phyloP scores from a whole-genome alignment of 2,113 vertebrate genomes.

The Sphaerodactylus townsendi region DNA sequence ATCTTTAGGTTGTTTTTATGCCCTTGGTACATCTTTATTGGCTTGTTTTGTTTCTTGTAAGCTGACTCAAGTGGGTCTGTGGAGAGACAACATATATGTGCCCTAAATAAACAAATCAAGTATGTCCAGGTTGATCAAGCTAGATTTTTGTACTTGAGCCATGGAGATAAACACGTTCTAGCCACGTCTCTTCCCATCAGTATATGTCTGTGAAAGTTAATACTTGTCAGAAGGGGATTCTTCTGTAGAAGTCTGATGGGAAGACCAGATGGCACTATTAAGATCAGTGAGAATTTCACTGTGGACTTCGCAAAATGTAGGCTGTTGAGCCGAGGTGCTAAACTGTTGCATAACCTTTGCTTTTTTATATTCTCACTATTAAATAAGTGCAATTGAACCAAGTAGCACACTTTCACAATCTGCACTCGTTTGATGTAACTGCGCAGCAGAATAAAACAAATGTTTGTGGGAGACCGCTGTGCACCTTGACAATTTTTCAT shows the following conservation, averaged over 20 bases:
- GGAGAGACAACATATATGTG: too few relatives aligned
- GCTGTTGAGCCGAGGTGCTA: neutral
- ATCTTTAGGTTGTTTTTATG: too few relatives aligned
- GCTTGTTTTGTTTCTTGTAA: too few relatives aligned
- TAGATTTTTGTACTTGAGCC: too few relatives aligned
- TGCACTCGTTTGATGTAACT: slow-evolving; percentile 1
- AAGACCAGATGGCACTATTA: neutral
- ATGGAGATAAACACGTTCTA: too few relatives aligned
- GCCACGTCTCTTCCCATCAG: too few relatives aligned
- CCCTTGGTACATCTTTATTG: too few relatives aligned
- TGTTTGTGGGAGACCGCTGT: slow-evolving; percentile 25
- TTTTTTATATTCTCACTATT: neutral
- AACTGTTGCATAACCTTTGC: neutral
- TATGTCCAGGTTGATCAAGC: too few relatives aligned
- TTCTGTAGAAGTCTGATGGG: neutral
- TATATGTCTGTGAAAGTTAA: neutral
- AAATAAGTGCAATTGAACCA: slow-evolving; percentile 17
- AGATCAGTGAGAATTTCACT: neutral
- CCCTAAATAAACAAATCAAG: too few relatives aligned
- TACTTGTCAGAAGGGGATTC: neutral
- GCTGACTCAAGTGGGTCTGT: too few relatives aligned
- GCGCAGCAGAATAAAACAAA: slow-evolving; percentile 44
- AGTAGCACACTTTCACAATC: neutral
- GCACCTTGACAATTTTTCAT: slow-evolving; percentile 52
- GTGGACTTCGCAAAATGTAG: neutral